Evolutionary conservation across 2,888 invertebrate genomes (phyloP), one percentile per base, ranked within the genome.

Genomic region (Mycalesis mineus): DNA sequence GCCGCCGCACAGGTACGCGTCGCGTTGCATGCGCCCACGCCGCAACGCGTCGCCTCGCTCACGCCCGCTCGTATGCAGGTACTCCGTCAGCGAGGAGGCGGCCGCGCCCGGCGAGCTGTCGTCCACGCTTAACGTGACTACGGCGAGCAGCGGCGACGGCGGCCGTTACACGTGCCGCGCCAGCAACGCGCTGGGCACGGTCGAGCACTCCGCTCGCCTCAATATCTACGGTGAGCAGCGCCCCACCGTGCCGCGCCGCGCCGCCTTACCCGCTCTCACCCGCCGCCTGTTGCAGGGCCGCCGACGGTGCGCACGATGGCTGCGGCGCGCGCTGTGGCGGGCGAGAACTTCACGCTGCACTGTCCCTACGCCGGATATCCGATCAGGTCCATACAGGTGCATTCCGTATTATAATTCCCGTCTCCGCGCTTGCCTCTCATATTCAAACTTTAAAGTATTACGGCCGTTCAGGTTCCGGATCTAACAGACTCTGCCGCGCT

Each of bases 311-410:
- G 95, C 66, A 91, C 93, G 63, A 91, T 92, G 75, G 92, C 92
- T 48, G 91, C 94, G 28, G 90, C 93, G 67, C 94, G 95, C 67
- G 95, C 94, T 39, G 94, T 96, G 61, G 95, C 95, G 51, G 95
- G 95, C 51, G 91, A 93, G 69, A 93, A 94, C 80, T 91, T 94
- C 67, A 92, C 92, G 64, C 89, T 96, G 68, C 91, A 92, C 74
- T 96, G 96, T 88, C 95, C 95, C 72, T 96, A 95, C 82, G 94
- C 95, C 56, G 96, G 96, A 72, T 95, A 95, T 90, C 96, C 96
- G 69, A 93, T 96, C 81, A 92, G 92, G 75, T 91, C 84, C 77
- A 85, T 87, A 85, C 82, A 87, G 86, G 87, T 86, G 87, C 87
- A 87, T 86, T 80, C 73, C 74, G 71, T 80, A 79, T 75, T 76